These are phyloP conservation scores for Drosophila falleni DNA, from an alignment of 2,888 invertebrate genomes.

Conservation along the genomic window DNA sequence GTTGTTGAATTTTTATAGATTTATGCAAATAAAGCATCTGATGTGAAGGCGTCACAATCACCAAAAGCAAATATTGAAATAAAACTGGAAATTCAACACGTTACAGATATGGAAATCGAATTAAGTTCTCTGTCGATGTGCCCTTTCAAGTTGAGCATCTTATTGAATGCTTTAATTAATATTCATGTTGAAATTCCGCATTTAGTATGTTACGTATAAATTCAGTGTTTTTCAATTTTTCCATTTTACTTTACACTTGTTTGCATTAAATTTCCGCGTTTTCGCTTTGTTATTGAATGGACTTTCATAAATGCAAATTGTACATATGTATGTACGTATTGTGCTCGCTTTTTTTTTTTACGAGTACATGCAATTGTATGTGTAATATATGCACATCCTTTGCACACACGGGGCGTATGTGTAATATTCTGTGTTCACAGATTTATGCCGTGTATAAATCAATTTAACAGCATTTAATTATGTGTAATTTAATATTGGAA, in stretches of 20 bases:
- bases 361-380: conserved; percentile 1
- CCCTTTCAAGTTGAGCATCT: conserved; percentile 8
- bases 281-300: background rate
- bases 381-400: conserved; percentile 20
- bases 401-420: conserved; percentile 30
- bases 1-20: background rate
- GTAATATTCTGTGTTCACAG: conserved; percentile 17
- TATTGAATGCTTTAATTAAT: conserved; percentile 16
- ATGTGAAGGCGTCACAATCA: conserved; percentile 13
- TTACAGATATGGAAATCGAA: conserved; percentile 27
- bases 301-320: conserved; percentile 9
- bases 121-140: conserved; percentile 1
- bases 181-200: conserved; percentile 10
- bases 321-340: background rate
- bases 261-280: background rate
- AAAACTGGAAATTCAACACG: conserved; percentile 28
- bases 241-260: background rate
- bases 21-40: conserved; percentile 34
- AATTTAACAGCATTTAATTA: conserved; percentile 9
- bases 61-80: conserved; percentile 2
- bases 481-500: background rate
- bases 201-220: background rate
- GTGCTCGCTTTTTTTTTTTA: no score
- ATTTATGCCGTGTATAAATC: conserved; percentile 4
- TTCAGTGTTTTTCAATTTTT: background rate